These are phyloP conservation scores for Ennomos fuscantarius DNA, from an alignment of 2,888 invertebrate species.

Conservation along the genomic window DNA sequence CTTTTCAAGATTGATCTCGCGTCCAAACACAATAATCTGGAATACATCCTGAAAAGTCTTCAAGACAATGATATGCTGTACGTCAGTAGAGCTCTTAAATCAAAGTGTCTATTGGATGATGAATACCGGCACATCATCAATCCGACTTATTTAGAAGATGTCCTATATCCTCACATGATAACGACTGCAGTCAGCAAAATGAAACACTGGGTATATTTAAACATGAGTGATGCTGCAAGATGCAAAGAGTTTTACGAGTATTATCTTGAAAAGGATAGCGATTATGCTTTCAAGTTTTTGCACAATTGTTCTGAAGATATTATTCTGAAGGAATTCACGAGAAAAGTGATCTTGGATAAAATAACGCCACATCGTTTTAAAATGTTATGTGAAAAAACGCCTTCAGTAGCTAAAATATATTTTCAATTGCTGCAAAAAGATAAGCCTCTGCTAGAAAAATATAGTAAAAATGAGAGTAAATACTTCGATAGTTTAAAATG, in stretches of 20 bases:
- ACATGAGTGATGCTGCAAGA: slow-evolving; percentile 45
- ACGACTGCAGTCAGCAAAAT: slow-evolving; percentile 40
- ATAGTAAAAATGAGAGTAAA: slow-evolving; percentile 28
- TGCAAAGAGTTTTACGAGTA: slow-evolving; percentile 61
- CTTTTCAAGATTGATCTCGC: slow-evolving; percentile 44
- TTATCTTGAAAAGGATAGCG: slow-evolving; percentile 49
- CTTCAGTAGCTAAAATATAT: slow-evolving; percentile 53
- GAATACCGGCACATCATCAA: slow-evolving; percentile 35
- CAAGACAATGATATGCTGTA: slow-evolving; percentile 42
- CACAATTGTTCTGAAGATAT: slow-evolving; percentile 53
- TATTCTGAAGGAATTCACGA: slow-evolving; percentile 47
- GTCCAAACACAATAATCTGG: slow-evolving; percentile 32
- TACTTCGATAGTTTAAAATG: slow-evolving; percentile 54
- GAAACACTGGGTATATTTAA: slow-evolving; percentile 38
- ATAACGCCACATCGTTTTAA: slow-evolving; percentile 55
- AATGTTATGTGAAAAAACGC: slow-evolving; percentile 56
- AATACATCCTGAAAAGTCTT: slow-evolving; percentile 32
- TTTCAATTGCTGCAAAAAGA: slow-evolving; percentile 52
- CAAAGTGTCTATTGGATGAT: slow-evolving; percentile 38
- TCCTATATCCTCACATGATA: slow-evolving; percentile 41
- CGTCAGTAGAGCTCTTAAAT: slow-evolving; percentile 41
- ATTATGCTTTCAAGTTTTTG: slow-evolving; percentile 57
- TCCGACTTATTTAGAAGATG: slow-evolving; percentile 37
- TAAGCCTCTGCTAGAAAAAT: slow-evolving; percentile 8
- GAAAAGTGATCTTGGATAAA: slow-evolving; percentile 44